A percentile compares a stretch with the other conserved stretches of the same genome.
Conservation (phyloP, 2,797 vertebrate species). For the Macropus fuliginosus region DNA sequence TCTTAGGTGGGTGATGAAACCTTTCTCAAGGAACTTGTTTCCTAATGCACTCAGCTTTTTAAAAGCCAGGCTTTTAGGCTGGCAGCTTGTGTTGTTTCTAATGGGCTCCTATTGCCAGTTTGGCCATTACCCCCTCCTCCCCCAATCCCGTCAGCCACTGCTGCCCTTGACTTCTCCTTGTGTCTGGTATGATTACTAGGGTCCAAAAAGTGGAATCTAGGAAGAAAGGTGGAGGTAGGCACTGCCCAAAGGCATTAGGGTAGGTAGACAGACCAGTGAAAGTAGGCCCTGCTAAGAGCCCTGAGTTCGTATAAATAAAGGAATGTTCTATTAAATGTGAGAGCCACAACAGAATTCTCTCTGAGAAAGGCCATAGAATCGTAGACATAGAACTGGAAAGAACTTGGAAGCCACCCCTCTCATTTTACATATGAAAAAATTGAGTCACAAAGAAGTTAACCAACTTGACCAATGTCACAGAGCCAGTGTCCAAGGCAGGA, state of each 20-base stretch:
- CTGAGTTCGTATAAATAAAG: not conserved
- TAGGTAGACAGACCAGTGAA: too few species aligned
- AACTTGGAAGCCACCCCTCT: not conserved
- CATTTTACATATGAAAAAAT: not conserved
- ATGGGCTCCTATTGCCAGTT: not conserved
- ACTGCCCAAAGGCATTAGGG: too few species aligned
- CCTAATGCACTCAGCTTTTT: not conserved
- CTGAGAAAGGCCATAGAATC: not conserved
- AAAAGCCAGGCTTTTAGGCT: not conserved
- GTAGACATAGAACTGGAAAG: not conserved
- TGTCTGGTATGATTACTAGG: not conserved
- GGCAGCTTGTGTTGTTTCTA: not conserved
- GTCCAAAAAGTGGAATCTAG: not conserved
- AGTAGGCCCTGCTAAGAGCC: not conserved
- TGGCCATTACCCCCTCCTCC: not conserved
- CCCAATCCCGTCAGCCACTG: not conserved
- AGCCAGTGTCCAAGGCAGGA: not conserved
- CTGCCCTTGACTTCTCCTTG: not conserved
- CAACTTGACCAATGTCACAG: not conserved
- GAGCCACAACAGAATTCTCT: not conserved
- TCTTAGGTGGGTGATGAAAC: not conserved
- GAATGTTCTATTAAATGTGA: not conserved
- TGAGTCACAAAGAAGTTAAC: not conserved
- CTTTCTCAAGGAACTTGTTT: not conserved
- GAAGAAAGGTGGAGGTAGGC: not conserved